Percentiles rank a stretch among this genome's conserved stretches.
Evolutionary conservation across 1,140 invertebrate genomes (phyloP).

Genomic region (Drosophila subobscura): DNA sequence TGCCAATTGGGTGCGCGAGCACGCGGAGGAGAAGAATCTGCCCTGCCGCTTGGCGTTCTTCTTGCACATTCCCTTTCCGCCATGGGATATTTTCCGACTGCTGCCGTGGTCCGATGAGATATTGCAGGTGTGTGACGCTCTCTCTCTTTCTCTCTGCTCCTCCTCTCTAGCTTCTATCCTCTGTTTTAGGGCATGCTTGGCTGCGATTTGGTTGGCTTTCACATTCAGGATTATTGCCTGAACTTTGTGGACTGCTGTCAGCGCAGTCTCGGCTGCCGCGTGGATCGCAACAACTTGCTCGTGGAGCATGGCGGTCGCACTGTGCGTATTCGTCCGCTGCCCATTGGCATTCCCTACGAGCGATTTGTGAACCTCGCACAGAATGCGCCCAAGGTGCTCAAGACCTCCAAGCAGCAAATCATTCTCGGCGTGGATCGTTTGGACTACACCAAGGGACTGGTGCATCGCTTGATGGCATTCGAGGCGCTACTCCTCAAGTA

Average conservation of each 20-base stretch:
- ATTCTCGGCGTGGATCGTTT: constrained; percentile 92
- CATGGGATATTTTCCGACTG: constrained; percentile 95
- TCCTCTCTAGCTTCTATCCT: not conserved
- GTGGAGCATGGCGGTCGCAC: constrained; percentile 94
- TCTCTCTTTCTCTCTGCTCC: not conserved
- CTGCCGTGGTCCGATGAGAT: constrained; percentile 96
- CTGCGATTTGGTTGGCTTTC: constrained; percentile 96
- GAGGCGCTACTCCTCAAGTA: constrained; percentile 93
- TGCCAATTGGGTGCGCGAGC: constrained; percentile 93
- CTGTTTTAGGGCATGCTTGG: constrained; percentile 88
- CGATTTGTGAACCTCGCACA: constrained; percentile 92
- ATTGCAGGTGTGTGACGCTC: constrained; percentile 85
- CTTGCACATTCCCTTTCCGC: constrained; percentile 95
- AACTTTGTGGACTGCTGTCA: constrained; percentile 97
- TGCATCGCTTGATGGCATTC: constrained; percentile 92
- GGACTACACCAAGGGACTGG: constrained; percentile 96
- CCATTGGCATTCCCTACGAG: constrained; percentile 94
- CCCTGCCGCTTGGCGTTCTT: constrained; percentile 94
- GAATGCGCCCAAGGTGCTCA: constrained; percentile 89
- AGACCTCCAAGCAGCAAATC: constrained; percentile 89
- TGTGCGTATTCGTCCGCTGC: constrained; percentile 91
- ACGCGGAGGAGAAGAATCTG: constrained; percentile 90
- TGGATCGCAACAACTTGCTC: constrained; percentile 93
- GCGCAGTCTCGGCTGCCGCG: constrained; percentile 92
- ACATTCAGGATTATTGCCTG: constrained; percentile 95